phyloP scores from a whole-genome alignment of 2,888 invertebrate genomes.

The Ochlodes sylvanus region DNA sequence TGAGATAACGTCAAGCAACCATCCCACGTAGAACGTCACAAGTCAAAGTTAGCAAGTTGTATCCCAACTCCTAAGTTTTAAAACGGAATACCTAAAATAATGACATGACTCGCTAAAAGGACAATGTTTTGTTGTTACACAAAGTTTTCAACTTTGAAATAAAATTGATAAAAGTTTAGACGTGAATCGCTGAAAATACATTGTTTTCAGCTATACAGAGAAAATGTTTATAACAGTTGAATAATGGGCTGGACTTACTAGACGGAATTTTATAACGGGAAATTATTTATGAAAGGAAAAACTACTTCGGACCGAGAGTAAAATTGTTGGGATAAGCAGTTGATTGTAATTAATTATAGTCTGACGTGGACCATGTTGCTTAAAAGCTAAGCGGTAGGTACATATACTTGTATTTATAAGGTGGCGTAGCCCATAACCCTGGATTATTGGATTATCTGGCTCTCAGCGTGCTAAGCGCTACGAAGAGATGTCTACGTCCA shows the following conservation, averaged over 20 bases:
- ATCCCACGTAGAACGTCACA: no score
- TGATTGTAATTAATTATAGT: not conserved
- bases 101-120: not conserved
- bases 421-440: no score
- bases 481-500: no score
- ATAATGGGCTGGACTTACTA: constrained; percentile 1
- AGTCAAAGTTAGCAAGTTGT: no score
- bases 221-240: constrained; percentile 15
- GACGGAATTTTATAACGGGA: constrained; percentile 15
- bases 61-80: not conserved
- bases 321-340: not conserved
- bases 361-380: no score
- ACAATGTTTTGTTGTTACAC: not conserved
- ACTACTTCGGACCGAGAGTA: not conserved
- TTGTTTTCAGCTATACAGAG: constrained; percentile 6
- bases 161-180: not conserved
- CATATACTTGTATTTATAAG: no score
- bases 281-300: constrained; percentile 2
- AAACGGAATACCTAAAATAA: constrained; percentile 1
- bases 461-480: no score
- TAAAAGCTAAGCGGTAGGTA: no score
- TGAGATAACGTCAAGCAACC: no score
- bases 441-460: no score
- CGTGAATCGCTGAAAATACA: not conserved
- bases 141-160: not conserved